A percentile compares a stretch with the other conserved stretches of the same genome.
phyloP scores from a whole-genome alignment of 2,113 vertebrate species.

The Cinclus cinclus region DNA sequence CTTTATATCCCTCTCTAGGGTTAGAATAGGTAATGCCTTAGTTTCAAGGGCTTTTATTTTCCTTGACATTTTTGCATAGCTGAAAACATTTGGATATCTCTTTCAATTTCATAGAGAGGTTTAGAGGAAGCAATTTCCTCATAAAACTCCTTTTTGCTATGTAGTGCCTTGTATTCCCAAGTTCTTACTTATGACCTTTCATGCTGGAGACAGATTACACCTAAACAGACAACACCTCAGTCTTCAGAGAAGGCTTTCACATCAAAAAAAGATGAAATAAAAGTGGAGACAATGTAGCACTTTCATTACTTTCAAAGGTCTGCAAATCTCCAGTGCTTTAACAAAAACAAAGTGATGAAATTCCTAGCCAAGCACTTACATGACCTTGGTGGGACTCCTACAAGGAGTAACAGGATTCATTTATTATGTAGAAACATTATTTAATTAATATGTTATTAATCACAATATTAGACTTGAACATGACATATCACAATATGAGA shows the following conservation, averaged over 20 bases:
- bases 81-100: neutral
- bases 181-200: constrained; percentile 19
- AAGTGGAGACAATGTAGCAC: neutral
- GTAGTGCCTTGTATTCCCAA: neutral
- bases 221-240: neutral
- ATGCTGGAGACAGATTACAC: neutral
- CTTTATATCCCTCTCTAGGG: neutral
- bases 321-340: neutral
- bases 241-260: constrained; percentile 15
- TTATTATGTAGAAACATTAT: neutral
- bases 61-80: neutral
- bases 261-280: neutral
- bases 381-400: neutral
- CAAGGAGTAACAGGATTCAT: neutral
- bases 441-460: neutral
- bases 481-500: neutral
- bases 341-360: neutral
- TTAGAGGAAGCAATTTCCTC: neutral
- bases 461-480: neutral
- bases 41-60: neutral
- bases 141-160: neutral
- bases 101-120: neutral
- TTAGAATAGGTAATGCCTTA: neutral
- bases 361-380: neutral
- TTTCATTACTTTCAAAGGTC: constrained; percentile 34